Percentiles rank a stretch among this genome's conserved stretches.
phyloP scores from a whole-genome alignment of 2,113 vertebrate species.

The Sander lucioperca region DNA sequence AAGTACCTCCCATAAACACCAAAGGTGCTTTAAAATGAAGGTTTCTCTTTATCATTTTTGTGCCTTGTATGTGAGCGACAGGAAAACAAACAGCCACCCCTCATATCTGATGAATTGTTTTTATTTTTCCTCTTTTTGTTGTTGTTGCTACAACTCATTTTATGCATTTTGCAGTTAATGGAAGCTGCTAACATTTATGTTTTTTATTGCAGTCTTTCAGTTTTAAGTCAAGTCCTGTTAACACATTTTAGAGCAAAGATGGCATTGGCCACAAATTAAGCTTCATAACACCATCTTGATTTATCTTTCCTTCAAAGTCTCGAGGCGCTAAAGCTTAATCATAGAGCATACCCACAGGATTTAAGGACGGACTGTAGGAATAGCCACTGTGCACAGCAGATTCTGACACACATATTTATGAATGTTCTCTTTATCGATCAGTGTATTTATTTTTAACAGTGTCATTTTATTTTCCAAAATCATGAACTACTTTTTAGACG shows the following conservation, averaged over 20 bases:
- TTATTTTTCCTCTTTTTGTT: constrained; percentile 14
- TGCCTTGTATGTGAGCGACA: constrained; percentile 87
- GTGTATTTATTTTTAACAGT: constrained; percentile 28
- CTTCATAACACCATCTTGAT: neutral
- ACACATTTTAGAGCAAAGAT: constrained; percentile 17
- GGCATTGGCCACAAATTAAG: constrained; percentile 13
- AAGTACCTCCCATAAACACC: constrained; percentile 87
- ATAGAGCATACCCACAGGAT: constrained; percentile 12
- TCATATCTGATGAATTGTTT: constrained; percentile 45
- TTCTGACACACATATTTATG: constrained; percentile 49
- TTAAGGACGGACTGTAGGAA: constrained; percentile 35
- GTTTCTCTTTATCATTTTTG: constrained; percentile 85
- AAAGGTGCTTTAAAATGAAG: constrained; percentile 89
- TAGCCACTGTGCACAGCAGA: constrained; percentile 59
- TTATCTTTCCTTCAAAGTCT: constrained; percentile 19
- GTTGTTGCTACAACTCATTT: constrained; percentile 24
- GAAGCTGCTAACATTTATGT: constrained; percentile 42
- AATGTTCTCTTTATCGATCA: constrained; percentile 19
- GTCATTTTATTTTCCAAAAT: constrained; percentile 23
- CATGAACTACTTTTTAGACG: constrained; percentile 17
- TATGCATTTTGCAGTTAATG: constrained; percentile 37
- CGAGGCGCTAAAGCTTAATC: neutral
- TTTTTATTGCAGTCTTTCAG: constrained; percentile 29
- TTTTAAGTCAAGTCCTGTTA: constrained; percentile 15
- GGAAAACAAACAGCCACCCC: constrained; percentile 71